Evolutionary conservation across 2,888 invertebrate species (phyloP).

Genomic region (Luffia ferchaultella): DNA sequence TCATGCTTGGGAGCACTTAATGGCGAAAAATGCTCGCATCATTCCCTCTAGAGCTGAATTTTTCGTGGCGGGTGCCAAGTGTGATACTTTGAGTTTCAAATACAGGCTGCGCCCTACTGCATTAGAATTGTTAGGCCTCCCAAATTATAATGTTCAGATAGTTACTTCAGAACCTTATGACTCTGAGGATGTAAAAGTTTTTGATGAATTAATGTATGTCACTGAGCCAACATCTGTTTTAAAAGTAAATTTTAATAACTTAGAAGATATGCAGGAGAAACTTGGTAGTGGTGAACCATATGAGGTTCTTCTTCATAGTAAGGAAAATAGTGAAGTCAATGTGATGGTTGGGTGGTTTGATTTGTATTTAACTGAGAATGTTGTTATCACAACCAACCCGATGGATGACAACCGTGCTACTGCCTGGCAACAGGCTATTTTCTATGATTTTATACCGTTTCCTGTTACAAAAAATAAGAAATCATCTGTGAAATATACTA

Average conservation of each 20-base stretch:
- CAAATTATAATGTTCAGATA: slow-evolving; percentile 28
- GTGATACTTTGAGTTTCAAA: slow-evolving; percentile 51
- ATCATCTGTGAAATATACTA: slow-evolving; percentile 34
- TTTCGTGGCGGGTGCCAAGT: slow-evolving; percentile 70
- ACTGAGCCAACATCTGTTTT: slow-evolving; percentile 65
- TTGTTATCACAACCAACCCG: slow-evolving; percentile 70
- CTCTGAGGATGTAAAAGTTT: slow-evolving; percentile 69
- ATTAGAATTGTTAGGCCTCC: slow-evolving; percentile 27
- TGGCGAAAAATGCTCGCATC: slow-evolving; percentile 55
- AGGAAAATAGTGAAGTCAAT: slow-evolving; percentile 64
- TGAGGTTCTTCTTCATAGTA: slow-evolving; percentile 35
- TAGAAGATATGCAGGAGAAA: slow-evolving; percentile 45
- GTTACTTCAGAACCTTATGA: slow-evolving; percentile 69
- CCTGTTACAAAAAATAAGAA: slow-evolving; percentile 28
- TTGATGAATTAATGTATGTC: slow-evolving; percentile 63
- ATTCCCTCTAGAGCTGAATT: slow-evolving; percentile 70
- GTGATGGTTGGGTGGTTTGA: slow-evolving; percentile 78
- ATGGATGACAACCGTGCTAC: slow-evolving; percentile 42
- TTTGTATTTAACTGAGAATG: slow-evolving; percentile 70
- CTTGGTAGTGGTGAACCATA: slow-evolving; percentile 38
- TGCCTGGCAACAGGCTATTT: slow-evolving; percentile 85
- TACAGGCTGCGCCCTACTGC: slow-evolving; percentile 37
- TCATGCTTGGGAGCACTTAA: slow-evolving; percentile 73
- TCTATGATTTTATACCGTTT: slow-evolving; percentile 59
- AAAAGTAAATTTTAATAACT: slow-evolving; percentile 70